Percentiles rank a stretch among this genome's conserved stretches.
These are phyloP conservation scores for Pristionchus entomophagus DNA, from an alignment of 2,888 invertebrate species.

Conservation along the genomic window DNA sequence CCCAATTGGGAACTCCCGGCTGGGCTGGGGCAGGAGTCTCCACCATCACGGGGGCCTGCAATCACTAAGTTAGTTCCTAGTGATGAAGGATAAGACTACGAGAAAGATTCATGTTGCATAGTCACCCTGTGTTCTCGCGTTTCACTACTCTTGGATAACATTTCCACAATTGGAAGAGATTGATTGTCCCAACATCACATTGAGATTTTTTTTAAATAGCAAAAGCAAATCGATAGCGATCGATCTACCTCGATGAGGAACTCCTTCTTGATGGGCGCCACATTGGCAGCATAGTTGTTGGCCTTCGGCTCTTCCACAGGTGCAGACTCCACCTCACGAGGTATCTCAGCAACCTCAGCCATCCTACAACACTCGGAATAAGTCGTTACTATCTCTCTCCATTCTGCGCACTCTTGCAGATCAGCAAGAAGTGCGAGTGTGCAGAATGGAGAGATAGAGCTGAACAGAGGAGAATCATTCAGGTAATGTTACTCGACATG, in stretches of 20 bases:
- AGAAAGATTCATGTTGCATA: no score
- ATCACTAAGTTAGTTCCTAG: background rate
- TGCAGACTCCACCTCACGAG: background rate
- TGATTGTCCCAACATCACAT: no score
- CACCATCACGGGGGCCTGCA: background rate
- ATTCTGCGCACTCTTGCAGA: no score
- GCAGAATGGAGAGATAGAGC: no score
- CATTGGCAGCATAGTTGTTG: conserved; percentile 47
- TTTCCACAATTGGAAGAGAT: no score
- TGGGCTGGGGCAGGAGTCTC: background rate
- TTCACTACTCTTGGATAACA: no score
- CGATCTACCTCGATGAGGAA: conserved; percentile 48
- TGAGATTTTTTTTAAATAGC: no score
- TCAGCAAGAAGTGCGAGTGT: no score
- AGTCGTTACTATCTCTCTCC: no score
- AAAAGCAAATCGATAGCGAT: no score
- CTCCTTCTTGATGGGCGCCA: conserved; percentile 58
- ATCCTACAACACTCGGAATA: conserved; percentile 31
- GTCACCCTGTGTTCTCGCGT: no score
- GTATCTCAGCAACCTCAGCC: background rate
- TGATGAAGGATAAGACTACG: no score
- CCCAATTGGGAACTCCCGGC: background rate
- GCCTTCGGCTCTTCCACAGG: background rate
- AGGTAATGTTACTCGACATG: background rate
- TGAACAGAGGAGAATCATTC: background rate